Conservation (phyloP, 23 tunicate genomes). For the Diplosoma virens region DNA sequence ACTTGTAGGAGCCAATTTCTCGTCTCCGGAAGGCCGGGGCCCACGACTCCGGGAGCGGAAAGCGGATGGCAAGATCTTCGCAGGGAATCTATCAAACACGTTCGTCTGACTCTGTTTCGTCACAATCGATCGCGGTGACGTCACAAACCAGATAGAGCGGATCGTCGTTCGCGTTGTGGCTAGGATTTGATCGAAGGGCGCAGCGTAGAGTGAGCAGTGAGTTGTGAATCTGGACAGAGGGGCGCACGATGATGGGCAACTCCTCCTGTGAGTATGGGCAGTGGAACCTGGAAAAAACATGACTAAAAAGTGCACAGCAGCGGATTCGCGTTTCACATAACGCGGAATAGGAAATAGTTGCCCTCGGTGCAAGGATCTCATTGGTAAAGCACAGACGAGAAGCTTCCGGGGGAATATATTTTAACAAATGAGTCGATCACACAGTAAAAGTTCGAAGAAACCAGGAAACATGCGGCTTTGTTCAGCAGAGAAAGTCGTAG, state of each 20-base stretch:
- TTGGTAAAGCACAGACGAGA: background rate
- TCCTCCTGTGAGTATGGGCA: conserved; percentile 31
- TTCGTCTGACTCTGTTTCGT: background rate
- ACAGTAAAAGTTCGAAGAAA: too few relatives aligned
- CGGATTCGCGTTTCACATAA: too few relatives aligned
- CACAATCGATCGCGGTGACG: background rate
- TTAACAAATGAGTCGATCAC: too few relatives aligned
- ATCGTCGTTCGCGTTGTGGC: conserved; percentile 45
- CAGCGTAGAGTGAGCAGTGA: conserved; percentile 61
- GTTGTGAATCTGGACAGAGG: conserved; percentile 39
- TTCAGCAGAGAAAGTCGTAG: too few relatives aligned
- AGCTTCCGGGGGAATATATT: too few relatives aligned
- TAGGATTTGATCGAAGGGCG: conserved; percentile 43
- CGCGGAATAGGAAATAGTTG: too few relatives aligned
- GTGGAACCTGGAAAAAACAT: conserved; percentile 11
- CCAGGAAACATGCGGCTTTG: too few relatives aligned
- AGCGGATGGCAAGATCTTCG: conserved; percentile 70
- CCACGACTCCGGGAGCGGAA: conserved; percentile 64
- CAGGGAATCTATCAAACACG: conserved; percentile 54
- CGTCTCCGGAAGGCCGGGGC: conserved; percentile 45
- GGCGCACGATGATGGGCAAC: conserved; percentile 55
- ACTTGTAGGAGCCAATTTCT: conserved; percentile 39
- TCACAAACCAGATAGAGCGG: conserved; percentile 58
- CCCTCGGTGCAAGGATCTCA: background rate
- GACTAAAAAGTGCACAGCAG: too few relatives aligned